Evolutionary conservation across 2,797 vertebrate species (phyloP), one percentile per base, ranked within the genome.

Genomic region (Myioborus miniatus): DNA sequence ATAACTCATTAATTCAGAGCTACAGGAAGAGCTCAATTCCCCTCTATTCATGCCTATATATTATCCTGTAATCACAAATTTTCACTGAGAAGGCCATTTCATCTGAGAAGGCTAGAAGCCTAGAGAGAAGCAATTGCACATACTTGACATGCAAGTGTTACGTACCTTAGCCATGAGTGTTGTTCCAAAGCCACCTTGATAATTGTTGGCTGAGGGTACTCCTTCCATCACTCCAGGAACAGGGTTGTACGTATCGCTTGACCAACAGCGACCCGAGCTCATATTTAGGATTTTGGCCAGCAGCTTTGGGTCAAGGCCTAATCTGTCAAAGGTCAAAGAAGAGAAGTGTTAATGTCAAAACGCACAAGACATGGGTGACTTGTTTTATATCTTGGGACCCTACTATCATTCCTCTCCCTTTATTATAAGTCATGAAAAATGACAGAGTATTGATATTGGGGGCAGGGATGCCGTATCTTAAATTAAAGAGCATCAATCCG

Each of bases 161-260:
- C 0, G 23, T 97, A 99, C 99, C 99, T 99, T 99, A 41, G 99
- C 98, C 99, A 99, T 99, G 82, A 99, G 98, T 44, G 99, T 98
- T 65, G 99, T 98, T 97, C 98, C 99, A 75, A 99, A 99, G 94
- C 99, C 99, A 91, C 99, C 99, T 96, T 99, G 99, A 83, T 99
- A 99, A 98, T 99, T 99, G 97, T 99, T 99, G 78, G 98, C 98
- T 37, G 99, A 99, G 5, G 99, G 99, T 15, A 99, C 99, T 50
- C 99, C 99, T 96, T 99, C 99, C 99, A 99, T 99, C 92, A 99
- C 99, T 63, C 99, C 99, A n/a, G 99, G 99, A 46, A 99, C 99
- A n/a, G 99, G 99, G 97, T 99, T 99, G 90, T 99, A 99, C 4
- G 99, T 99, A 96, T 99, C 99, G 87, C 99, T 99, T 97, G 99